These are phyloP conservation scores for Actinia tenebrosa DNA, from an alignment of 64 coral and sea anemone genomes.

Conservation along the genomic window DNA sequence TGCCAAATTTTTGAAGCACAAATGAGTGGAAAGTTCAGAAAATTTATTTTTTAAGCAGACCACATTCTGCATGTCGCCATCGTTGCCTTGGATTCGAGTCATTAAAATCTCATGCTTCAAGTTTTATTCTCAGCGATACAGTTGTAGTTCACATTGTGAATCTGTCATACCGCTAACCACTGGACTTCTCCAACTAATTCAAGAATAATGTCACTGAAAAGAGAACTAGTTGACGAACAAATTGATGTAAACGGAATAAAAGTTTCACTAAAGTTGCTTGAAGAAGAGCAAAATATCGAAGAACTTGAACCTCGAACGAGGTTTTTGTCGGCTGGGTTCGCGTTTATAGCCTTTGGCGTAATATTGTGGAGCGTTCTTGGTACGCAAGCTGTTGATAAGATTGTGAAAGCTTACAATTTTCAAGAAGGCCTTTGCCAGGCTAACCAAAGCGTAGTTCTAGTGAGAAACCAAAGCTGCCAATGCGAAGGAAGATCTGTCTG, in stretches of 20 bases:
- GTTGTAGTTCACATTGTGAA: neutral
- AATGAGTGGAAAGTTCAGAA: neutral
- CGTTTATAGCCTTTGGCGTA: neutral
- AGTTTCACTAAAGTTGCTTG: neutral
- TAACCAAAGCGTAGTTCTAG: neutral
- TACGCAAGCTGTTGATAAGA: neutral
- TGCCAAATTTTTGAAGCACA: neutral
- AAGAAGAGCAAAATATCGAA: neutral
- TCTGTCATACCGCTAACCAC: neutral
- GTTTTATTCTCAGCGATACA: neutral
- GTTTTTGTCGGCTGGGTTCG: neutral
- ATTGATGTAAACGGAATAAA: neutral
- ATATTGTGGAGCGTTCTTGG: conserved; percentile 5
- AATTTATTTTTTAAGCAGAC: neutral
- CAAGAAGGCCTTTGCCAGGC: neutral
- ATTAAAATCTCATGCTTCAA: neutral
- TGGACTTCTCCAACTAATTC: neutral
- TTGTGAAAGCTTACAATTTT: neutral
- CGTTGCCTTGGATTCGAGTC: neutral
- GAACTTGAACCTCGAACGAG: neutral
- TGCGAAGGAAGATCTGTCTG: neutral
- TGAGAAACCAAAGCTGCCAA: neutral
- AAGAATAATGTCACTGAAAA: neutral
- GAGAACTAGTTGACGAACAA: neutral
- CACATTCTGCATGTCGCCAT: neutral